Evolutionary conservation across 2,797 vertebrate species (phyloP).

Genomic region (Oreonectes daqikongensis): DNA sequence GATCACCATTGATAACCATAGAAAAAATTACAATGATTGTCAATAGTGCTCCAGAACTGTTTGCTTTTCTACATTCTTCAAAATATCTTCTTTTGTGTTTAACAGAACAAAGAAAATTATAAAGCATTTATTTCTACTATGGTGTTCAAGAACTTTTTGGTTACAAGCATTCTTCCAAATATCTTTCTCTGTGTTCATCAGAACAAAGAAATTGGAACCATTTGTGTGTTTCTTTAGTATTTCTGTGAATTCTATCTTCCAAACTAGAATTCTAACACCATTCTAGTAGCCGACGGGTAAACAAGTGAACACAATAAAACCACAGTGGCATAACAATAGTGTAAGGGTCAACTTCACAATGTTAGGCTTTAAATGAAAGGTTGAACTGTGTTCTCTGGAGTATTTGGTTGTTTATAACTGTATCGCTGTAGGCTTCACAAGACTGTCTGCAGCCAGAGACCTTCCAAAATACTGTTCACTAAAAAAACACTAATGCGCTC

Average conservation of each 20-base stretch:
- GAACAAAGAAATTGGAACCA: too few relatives aligned
- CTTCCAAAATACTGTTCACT: not conserved
- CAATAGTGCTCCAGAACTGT: too few relatives aligned
- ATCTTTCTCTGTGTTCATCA: too few relatives aligned
- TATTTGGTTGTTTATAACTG: constrained; percentile 8
- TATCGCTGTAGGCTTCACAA: constrained; percentile 18
- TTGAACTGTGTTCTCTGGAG: not conserved
- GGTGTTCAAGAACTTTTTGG: too few relatives aligned
- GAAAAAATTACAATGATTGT: too few relatives aligned
- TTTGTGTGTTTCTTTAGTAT: too few relatives aligned
- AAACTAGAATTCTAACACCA: not conserved
- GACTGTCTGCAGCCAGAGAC: not conserved
- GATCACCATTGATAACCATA: too few relatives aligned
- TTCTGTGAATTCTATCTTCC: not conserved
- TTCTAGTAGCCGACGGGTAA: not conserved
- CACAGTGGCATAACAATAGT: not conserved
- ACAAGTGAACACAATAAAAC: not conserved
- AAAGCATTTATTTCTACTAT: too few relatives aligned
- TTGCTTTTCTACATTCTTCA: too few relatives aligned
- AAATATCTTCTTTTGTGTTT: too few relatives aligned
- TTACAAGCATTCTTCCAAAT: too few relatives aligned
- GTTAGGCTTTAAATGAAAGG: not conserved
- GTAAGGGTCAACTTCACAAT: not conserved
- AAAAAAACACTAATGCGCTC: constrained; percentile 7
- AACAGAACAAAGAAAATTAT: too few relatives aligned